These are phyloP conservation scores for Hoplias malabaricus DNA, from an alignment of 2,113 vertebrate genomes.

Conservation along the genomic window DNA sequence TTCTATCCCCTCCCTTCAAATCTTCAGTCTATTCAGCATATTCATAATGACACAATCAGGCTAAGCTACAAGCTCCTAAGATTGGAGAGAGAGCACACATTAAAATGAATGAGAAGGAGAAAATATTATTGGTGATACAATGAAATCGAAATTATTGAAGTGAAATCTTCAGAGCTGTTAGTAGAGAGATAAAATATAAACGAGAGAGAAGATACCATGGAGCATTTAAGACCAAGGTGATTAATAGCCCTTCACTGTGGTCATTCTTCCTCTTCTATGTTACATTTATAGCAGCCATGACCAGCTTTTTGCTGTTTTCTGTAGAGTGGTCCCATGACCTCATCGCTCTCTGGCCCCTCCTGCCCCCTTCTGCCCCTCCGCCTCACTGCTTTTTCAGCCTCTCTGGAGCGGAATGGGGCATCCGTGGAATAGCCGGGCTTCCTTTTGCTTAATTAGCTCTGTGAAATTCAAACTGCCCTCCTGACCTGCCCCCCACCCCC, in stretches of 20 bases:
- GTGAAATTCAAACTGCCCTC: conserved; percentile 49
- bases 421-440: conserved; percentile 37
- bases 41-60: conserved; percentile 7
- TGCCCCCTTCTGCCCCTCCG: conserved; percentile 49
- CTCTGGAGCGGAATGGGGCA: conserved; percentile 22
- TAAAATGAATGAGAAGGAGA: no score
- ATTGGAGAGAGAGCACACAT: not conserved
- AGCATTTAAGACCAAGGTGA: not conserved
- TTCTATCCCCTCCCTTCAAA: not conserved
- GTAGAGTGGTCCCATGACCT: conserved; percentile 67
- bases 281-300: no score
- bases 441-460: conserved; percentile 49
- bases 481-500: conserved; percentile 38
- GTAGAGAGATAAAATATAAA: not conserved
- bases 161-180: no score
- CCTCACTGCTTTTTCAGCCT: conserved; percentile 17
- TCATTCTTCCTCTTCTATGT: not conserved
- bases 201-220: not conserved
- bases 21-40: conserved; percentile 27
- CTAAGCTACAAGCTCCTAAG: not conserved
- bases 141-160: no score
- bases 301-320: not conserved
- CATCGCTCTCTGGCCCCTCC: conserved; percentile 71
- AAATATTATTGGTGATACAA: no score
- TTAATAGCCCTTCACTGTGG: not conserved